These are phyloP conservation scores for Liasis olivaceus DNA, from an alignment of 2,797 vertebrate genomes.

Conservation along the genomic window DNA sequence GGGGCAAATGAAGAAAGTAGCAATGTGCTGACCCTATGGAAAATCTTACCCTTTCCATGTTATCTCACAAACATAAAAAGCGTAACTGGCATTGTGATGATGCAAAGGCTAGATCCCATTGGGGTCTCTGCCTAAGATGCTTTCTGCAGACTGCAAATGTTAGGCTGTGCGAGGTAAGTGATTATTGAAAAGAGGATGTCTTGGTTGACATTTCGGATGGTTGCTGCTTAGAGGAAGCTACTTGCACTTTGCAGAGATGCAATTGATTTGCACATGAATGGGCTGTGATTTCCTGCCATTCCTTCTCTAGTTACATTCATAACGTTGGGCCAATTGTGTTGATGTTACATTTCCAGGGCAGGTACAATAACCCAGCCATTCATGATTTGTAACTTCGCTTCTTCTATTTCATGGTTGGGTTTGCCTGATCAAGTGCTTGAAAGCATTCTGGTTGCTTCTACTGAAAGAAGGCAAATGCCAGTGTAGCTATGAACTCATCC, in stretches of 20 bases:
- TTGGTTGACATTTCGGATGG: background rate
- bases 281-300: background rate
- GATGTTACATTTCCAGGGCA: background rate
- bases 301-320: conserved; percentile 3
- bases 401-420: background rate
- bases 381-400: background rate
- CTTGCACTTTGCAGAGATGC: background rate
- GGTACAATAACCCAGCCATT: background rate
- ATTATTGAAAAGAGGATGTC: background rate
- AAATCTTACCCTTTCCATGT: too few relatives aligned
- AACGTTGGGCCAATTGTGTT: conserved; percentile 4
- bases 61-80: too few relatives aligned
- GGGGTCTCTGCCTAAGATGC: too few relatives aligned
- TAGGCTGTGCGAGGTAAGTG: accelerated
- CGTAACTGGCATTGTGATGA: too few relatives aligned
- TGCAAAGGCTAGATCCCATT: too few relatives aligned
- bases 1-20: background rate
- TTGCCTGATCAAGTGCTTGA: background rate
- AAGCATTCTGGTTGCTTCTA: too few relatives aligned
- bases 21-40: background rate
- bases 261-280: background rate
- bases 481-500: too few relatives aligned
- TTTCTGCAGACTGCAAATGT: background rate
- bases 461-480: too few relatives aligned
- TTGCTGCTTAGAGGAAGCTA: background rate